Evolutionary conservation across 2,797 vertebrate species (phyloP), one percentile per base, ranked within the genome.

Genomic region (Glyptemys insculpta): DNA sequence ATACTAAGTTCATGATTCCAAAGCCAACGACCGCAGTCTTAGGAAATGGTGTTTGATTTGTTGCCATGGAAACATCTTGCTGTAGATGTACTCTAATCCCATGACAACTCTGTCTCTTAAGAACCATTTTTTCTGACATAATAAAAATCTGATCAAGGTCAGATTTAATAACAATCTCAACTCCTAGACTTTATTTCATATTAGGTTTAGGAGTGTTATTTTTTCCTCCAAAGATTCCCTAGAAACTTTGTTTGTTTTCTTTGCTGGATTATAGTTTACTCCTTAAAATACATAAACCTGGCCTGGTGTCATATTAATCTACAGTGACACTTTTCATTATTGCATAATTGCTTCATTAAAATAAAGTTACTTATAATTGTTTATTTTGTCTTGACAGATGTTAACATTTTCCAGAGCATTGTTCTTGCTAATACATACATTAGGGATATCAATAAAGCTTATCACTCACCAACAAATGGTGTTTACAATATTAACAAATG

Each of bases 51-150:
- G 98, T 98, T 98, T 98, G 97, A 98, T 98, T 97, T 97, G 98
- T 99, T 98, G 97, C 98, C 98, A 98, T 98, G 98, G 98, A 97
- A 98, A 99, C 98, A 88, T 97, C 97, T 98, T 95, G 79, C 98
- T 97, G 98, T 98, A 98, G 98, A 98, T 98, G 98, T 98, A 98
- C 98, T 98, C 97, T 98, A 98, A 98, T 99, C 98, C 98, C 98
- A 98, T 97, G 97, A 98, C 98, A 98, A 98, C 98, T 98, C 97
- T 98, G 97, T 98, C 98, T 98, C 98, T 98, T 98, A 98, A 98
- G 97, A 98, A 98, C 96, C 95, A 95, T 98, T 98, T 98, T 98
- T 98, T 98, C 98, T 98, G 98, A 98, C 98, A 98, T 98, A 98
- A 98, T 98, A 98, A 98, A 98, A 98, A 98, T 98, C 97, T 98